phyloP scores from a whole-genome alignment of 23 tunicate species.

The Ciona savignyi region DNA sequence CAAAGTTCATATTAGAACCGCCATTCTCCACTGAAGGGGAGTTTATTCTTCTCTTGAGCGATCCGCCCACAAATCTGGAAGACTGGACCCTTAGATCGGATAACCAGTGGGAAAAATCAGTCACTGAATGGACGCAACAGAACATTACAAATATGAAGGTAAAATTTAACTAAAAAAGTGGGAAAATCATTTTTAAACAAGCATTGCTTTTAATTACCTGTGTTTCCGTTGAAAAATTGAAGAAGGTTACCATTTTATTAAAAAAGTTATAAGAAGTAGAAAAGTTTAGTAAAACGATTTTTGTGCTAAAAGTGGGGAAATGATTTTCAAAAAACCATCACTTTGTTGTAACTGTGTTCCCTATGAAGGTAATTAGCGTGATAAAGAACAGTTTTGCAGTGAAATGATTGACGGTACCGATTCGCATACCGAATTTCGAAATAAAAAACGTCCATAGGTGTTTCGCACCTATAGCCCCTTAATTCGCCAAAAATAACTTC shows the following conservation, averaged over 20 bases:
- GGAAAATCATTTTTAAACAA: too few relatives aligned
- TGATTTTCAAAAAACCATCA: constrained; percentile 58
- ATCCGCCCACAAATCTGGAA: constrained; percentile 17
- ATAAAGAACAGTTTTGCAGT: too few relatives aligned
- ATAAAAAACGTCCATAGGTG: constrained; percentile 35
- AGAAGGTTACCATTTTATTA: too few relatives aligned
- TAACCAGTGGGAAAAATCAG: constrained; percentile 48
- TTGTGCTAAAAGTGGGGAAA: constrained; percentile 60
- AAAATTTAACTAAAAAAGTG: background rate
- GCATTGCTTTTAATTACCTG: constrained; percentile 1
- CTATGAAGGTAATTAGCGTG: constrained; percentile 63
- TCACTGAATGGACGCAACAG: constrained; percentile 42
- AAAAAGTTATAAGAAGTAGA: too few relatives aligned
- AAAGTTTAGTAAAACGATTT: too few relatives aligned
- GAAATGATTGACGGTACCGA: too few relatives aligned
- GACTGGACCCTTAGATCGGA: constrained; percentile 22
- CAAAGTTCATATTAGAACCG: constrained; percentile 38
- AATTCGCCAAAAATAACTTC: constrained; percentile 41
- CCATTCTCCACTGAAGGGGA: constrained; percentile 57
- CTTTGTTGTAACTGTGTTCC: constrained; percentile 62
- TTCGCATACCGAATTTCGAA: constrained; percentile 64
- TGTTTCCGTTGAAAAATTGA: background rate
- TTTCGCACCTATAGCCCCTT: constrained; percentile 61
- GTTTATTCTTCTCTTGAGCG: constrained; percentile 37
- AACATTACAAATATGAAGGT: constrained; percentile 56